A percentile compares a stretch with the other conserved stretches of the same genome.
Conservation (phyloP, 2,888 invertebrate species). For the Lasioglossum figueresi region DNA sequence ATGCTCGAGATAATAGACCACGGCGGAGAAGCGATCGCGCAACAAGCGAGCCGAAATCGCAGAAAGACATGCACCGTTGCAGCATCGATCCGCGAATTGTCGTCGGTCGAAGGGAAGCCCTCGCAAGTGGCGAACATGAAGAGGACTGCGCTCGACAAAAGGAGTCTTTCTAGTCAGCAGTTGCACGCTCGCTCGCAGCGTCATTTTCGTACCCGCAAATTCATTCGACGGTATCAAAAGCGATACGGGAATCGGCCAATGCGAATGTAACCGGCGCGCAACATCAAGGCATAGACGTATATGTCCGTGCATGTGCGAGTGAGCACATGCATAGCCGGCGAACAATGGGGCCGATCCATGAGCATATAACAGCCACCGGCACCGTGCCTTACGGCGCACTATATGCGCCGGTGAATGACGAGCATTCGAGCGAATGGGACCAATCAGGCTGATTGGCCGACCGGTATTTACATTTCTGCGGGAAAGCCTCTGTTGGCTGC, state of each 20-base stretch:
- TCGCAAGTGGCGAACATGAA: neutral
- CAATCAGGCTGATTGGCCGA: conserved; percentile 84
- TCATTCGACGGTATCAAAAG: conserved; percentile 33
- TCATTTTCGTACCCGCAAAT: conserved; percentile 26
- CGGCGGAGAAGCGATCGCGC: neutral
- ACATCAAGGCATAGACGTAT: conserved; percentile 36
- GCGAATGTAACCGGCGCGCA: conserved; percentile 29
- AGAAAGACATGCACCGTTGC: neutral
- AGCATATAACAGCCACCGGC: conserved; percentile 62
- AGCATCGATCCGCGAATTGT: neutral
- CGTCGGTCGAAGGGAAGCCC: neutral
- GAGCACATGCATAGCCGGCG: conserved; percentile 48
- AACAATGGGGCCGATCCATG: conserved; percentile 73
- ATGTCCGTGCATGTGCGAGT: conserved; percentile 13
- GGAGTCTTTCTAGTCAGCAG: neutral
- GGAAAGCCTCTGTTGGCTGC: conserved; percentile 64
- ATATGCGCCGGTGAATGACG: conserved; percentile 78
- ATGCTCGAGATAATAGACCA: neutral
- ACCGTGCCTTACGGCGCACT: conserved; percentile 68
- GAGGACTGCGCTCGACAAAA: neutral
- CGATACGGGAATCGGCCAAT: conserved; percentile 38
- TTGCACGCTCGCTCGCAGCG: conserved; percentile 17
- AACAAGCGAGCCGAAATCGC: neutral
- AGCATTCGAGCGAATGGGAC: conserved; percentile 82
- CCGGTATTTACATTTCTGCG: conserved; percentile 82